Percentiles rank a stretch among this genome's conserved stretches.
These are phyloP conservation scores for Maccullochella peelii DNA, from an alignment of 2,113 vertebrate species.

Conservation along the genomic window DNA sequence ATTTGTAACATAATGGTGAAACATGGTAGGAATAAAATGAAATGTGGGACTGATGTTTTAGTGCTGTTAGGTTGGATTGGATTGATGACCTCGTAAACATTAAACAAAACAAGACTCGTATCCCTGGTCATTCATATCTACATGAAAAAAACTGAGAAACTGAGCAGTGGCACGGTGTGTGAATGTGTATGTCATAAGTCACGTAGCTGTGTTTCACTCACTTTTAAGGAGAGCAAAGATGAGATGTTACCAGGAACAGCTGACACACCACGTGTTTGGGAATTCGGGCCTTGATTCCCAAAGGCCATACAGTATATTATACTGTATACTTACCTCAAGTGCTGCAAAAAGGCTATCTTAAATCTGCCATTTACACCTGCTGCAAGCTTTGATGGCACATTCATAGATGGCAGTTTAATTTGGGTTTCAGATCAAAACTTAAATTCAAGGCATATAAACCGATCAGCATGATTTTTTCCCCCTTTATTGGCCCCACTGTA, in stretches of 20 bases:
- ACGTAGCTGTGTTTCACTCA: not conserved
- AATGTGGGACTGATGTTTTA: not conserved
- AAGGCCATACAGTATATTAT: slow-evolving; percentile 15
- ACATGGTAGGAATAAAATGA: slow-evolving; percentile 14
- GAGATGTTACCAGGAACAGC: not conserved
- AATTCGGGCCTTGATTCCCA: not conserved
- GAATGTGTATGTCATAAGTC: not conserved
- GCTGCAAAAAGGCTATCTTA: not conserved
- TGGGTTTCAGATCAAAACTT: not conserved
- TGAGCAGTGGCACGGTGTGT: not conserved
- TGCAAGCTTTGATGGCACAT: not conserved
- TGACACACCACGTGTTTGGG: not conserved
- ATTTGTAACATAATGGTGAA: slow-evolving; percentile 20
- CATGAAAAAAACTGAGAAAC: not conserved
- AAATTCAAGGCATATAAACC: not conserved
- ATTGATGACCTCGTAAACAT: not conserved
- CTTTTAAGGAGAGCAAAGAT: slow-evolving; percentile 6
- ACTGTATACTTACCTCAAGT: slow-evolving; percentile 15
- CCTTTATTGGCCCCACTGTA: not conserved
- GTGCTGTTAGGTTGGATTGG: not conserved
- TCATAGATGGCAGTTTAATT: not conserved
- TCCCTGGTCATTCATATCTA: not conserved
- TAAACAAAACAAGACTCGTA: not conserved
- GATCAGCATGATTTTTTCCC: not conserved
- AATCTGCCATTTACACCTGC: slow-evolving; percentile 7